phyloP scores from a whole-genome alignment of 2,888 invertebrate species.

The Campaea margaritaria region DNA sequence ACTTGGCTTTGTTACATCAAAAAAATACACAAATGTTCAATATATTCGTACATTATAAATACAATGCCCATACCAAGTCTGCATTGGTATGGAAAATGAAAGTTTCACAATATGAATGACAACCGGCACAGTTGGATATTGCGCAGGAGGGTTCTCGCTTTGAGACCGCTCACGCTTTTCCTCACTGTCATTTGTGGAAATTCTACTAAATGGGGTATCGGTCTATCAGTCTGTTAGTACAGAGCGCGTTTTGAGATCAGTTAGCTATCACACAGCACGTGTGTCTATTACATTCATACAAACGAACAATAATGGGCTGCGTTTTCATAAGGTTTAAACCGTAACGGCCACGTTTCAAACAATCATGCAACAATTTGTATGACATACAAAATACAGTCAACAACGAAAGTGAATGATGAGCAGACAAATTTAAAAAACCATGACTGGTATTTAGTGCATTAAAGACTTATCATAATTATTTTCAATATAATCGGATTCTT shows the following conservation, averaged over 20 bases:
- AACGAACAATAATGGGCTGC: slow-evolving; percentile 19
- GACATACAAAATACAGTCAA: background rate
- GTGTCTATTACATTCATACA: slow-evolving; percentile 33
- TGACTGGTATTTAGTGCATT: too few relatives aligned
- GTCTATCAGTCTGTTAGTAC: slow-evolving; percentile 65
- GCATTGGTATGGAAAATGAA: slow-evolving; percentile 63
- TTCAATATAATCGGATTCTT: too few relatives aligned
- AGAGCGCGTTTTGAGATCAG: slow-evolving; percentile 68
- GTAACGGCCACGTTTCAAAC: background rate
- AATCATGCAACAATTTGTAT: background rate
- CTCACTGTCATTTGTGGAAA: background rate
- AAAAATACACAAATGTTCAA: slow-evolving; percentile 82
- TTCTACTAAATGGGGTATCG: slow-evolving; percentile 13
- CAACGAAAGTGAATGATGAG: too few relatives aligned
- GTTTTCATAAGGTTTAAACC: slow-evolving; percentile 17
- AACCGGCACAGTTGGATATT: slow-evolving; percentile 28
- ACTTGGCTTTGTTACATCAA: slow-evolving; percentile 83
- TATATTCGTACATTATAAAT: slow-evolving; percentile 74
- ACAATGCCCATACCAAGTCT: slow-evolving; percentile 63
- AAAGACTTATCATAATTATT: too few relatives aligned
- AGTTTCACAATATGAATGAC: slow-evolving; percentile 51
- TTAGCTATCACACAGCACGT: slow-evolving; percentile 45
- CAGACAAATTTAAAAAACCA: too few relatives aligned
- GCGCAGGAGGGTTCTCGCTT: background rate
- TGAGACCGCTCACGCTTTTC: too few relatives aligned